Evolutionary conservation across 2,888 invertebrate species (phyloP).

Genomic region (Idaea dimidiata): DNA sequence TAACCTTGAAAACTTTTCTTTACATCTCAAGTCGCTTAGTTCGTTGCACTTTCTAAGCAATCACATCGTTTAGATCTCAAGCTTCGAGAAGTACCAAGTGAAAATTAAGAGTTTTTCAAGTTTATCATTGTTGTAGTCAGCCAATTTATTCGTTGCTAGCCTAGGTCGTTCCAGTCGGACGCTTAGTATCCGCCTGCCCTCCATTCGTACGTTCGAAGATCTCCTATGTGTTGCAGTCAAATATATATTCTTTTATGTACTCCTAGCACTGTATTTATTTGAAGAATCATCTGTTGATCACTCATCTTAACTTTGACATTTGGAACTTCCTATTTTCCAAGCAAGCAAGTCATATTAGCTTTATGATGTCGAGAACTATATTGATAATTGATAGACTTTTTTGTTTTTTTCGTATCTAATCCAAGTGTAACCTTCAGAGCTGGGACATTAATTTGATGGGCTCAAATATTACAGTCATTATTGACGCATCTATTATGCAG

Average conservation of each 20-base stretch:
- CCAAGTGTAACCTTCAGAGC: neutral
- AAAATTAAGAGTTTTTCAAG: neutral
- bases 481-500: neutral
- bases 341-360: neutral
- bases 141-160: conserved; percentile 58
- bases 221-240: conserved; percentile 7
- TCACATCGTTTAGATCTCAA: neutral
- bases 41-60: neutral
- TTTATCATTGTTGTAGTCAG: conserved; percentile 2
- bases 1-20: neutral
- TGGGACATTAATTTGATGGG: conserved; percentile 2
- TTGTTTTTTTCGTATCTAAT: neutral
- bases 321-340: neutral
- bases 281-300: neutral
- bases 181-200: conserved; percentile 61
- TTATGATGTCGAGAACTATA: conserved; percentile 1
- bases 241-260: neutral
- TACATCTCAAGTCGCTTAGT: neutral
- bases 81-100: neutral
- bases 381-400: conserved; percentile 2
- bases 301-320: neutral
- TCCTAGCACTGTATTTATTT: neutral
- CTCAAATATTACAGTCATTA: conserved; percentile 4
- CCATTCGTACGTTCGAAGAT: conserved; percentile 55
- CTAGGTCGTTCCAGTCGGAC: conserved; percentile 73